Evolutionary conservation across 92 coral and sea anemone genomes (phyloP).

Genomic region (Metridium senile): DNA sequence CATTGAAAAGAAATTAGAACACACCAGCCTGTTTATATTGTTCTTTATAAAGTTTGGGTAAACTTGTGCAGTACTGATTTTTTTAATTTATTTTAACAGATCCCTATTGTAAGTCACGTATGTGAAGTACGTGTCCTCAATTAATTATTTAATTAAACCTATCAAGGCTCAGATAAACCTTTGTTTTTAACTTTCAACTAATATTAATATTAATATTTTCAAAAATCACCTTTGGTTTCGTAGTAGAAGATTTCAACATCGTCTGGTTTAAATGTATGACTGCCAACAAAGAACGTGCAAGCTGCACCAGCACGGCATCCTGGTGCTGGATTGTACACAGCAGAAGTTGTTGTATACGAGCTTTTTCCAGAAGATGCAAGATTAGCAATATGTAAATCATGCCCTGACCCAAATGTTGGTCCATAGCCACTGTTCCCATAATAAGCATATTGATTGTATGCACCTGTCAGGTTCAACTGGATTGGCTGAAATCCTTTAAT

Average conservation of each 20-base stretch:
- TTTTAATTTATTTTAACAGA: too few species aligned
- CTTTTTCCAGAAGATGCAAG: constrained; percentile 13
- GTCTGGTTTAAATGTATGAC: not conserved
- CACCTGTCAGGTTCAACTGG: not conserved
- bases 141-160: too few species aligned
- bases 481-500: constrained; percentile 13
- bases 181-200: too few species aligned
- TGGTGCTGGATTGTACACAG: constrained; percentile 12
- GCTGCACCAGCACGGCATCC: not conserved
- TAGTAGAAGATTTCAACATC: not conserved
- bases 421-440: constrained; percentile 11
- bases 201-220: too few species aligned
- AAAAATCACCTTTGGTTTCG: too few species aligned
- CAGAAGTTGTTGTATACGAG: constrained; percentile 12
- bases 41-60: too few species aligned
- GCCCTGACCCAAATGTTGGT: constrained; percentile 45
- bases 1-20: not conserved
- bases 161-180: too few species aligned
- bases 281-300: constrained; percentile 20
- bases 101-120: too few species aligned
- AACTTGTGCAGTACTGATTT: too few species aligned
- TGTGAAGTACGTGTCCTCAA: too few species aligned
- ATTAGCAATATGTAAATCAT: constrained; percentile 16
- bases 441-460: not conserved
- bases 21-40: too few species aligned